Percentiles rank a stretch among this genome's conserved stretches.
Conservation (phyloP, 1,140 invertebrate genomes). For the Augochlora pura region DNA sequence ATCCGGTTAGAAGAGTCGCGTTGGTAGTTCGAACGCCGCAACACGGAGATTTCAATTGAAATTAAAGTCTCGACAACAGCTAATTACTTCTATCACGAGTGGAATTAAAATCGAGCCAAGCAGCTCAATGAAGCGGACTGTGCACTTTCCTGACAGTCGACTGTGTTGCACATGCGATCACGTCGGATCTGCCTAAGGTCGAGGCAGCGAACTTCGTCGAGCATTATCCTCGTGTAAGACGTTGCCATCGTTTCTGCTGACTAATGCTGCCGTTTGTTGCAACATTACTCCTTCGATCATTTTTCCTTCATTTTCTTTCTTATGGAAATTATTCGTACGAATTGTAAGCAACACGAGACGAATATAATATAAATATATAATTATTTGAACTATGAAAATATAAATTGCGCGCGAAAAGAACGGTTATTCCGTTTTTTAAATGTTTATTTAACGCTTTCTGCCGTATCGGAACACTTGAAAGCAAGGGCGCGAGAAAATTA, state of each 20-base stretch:
- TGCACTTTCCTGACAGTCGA: constrained; percentile 18
- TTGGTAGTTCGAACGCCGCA: no score
- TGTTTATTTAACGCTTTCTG: no score
- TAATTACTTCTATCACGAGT: constrained; percentile 38
- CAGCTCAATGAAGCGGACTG: constrained; percentile 1
- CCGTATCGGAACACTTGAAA: no score
- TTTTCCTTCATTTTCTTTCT: not conserved
- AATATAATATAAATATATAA: no score
- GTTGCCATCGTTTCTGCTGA: constrained; percentile 34
- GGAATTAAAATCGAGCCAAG: constrained; percentile 37
- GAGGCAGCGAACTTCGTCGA: constrained; percentile 40
- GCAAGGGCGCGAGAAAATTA: no score
- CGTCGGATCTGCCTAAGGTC: constrained; percentile 42
- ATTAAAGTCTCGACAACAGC: constrained; percentile 26
- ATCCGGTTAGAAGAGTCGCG: not conserved
- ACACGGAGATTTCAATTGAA: constrained; percentile 27
- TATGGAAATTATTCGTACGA: not conserved
- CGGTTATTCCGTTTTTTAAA: no score
- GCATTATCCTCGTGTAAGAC: constrained; percentile 7
- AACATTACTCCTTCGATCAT: not conserved
- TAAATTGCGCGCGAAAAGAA: no score
- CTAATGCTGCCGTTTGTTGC: constrained; percentile 28
- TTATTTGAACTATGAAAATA: no score
- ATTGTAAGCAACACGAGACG: no score
- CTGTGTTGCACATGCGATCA: constrained; percentile 33